Evolutionary conservation across 2,888 invertebrate species (phyloP), one percentile per base, ranked within the genome.

Genomic region (Oxytorus armatus): DNA sequence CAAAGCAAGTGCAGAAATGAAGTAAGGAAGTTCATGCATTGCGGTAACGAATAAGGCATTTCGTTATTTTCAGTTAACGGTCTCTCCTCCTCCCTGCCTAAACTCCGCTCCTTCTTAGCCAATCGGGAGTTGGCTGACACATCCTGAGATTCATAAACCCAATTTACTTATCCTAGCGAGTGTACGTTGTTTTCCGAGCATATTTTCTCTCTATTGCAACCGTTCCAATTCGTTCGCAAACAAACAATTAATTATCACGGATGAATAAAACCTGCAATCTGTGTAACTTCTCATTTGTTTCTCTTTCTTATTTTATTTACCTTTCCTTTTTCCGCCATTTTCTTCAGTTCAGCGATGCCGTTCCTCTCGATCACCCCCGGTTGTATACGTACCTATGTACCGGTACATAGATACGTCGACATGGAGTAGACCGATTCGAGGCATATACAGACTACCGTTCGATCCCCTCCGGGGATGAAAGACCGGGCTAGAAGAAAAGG

Each of bases 391-490:
- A 47, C 29, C 10, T 8, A 4, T 33, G 10, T 29, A 21, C 7
- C n/a, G n/a, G 29, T 51, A 51, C 14, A 42, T 21, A 44, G 10
- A 47, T 63, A 7, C 8, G 47, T 36, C 36, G 29, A 61, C 23
- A 39, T 59, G 16, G 16, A 42, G 2, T 36, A n/a, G 39, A 53
- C 49, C 44, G 42, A 23, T 36, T 23, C 47, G 47, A 42, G 55
- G 29, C 7, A 33, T 65, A 53, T 44, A 14, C 44, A 33, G 33
- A 33, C 18, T 36, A 55, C n/a, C 33, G 57, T 29, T 63, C 51
- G 49, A 51, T 53, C 21, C 53, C 36, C 36, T 57, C 14, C 23
- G 39, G 57, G 57, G 55, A 55, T 57, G 65, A 55, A 65, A 66
- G 65, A 66, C 47, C 23, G 44, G n/a, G n/a, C 16, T 23, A 44